Conservation (phyloP, 2,888 invertebrate genomes). For the Dicranocentrus wangi region DNA sequence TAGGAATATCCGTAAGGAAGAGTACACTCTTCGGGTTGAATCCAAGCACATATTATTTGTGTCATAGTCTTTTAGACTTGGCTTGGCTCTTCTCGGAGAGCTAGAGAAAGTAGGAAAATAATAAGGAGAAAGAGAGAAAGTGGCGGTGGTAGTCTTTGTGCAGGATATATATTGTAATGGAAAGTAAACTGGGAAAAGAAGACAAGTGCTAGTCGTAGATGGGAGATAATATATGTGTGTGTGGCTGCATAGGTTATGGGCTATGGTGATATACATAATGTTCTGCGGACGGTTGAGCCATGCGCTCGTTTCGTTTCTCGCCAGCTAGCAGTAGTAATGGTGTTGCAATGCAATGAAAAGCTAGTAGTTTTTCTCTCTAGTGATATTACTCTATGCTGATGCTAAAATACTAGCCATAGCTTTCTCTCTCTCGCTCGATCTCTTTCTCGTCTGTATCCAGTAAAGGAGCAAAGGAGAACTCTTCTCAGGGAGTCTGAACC, state of each 20-base stretch:
- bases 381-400: conserved; percentile 24
- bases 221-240: conserved; percentile 55
- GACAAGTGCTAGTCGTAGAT: conserved; percentile 26
- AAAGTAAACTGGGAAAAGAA: conserved; percentile 21
- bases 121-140: conserved; percentile 41
- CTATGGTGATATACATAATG: conserved; percentile 51
- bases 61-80: conserved; percentile 31
- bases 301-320: conserved; percentile 52
- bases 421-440: too few species aligned
- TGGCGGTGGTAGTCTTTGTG: conserved; percentile 7
- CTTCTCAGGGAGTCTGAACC: conserved; percentile 12
- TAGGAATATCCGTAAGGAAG: neutral
- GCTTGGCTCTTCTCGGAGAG: conserved; percentile 16
- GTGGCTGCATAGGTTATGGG: conserved; percentile 56
- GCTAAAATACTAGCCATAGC: conserved; percentile 10
- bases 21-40: conserved; percentile 18
- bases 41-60: conserved; percentile 40
- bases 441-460: too few species aligned
- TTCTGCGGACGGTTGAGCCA: conserved; percentile 55
- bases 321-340: conserved; percentile 22
- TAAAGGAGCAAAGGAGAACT: conserved; percentile 1
- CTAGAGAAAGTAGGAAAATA: conserved; percentile 26
- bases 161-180: conserved; percentile 14
- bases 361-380: neutral
- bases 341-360: conserved; percentile 13